These are phyloP conservation scores for Smithornis capensis DNA, from an alignment of 2,113 vertebrate genomes.

Conservation along the genomic window DNA sequence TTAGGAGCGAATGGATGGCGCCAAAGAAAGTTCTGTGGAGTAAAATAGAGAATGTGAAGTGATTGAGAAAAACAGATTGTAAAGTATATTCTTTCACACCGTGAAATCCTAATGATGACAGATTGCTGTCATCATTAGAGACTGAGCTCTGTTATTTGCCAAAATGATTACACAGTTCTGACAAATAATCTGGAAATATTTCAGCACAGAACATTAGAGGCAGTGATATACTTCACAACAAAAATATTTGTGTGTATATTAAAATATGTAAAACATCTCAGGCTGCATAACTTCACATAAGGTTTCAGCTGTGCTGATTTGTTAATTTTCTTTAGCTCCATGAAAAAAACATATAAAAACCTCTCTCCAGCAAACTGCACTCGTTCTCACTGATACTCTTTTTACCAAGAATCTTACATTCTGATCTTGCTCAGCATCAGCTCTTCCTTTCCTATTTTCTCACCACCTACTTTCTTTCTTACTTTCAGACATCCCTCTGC, in stretches of 20 bases:
- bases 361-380: not conserved
- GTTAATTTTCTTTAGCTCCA: not conserved
- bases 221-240: not conserved
- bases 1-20: not conserved
- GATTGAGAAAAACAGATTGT: constrained; percentile 34
- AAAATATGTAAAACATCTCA: not conserved
- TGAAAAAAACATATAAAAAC: not conserved
- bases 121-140: constrained; percentile 56
- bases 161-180: constrained; percentile 40
- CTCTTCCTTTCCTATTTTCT: constrained; percentile 18
- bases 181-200: constrained; percentile 33
- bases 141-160: constrained; percentile 37
- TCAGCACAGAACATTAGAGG: constrained; percentile 12
- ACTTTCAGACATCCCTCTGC: not conserved
- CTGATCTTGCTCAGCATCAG: not conserved
- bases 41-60: not conserved
- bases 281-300: not conserved
- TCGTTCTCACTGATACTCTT: not conserved
- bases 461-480: constrained; percentile 1
- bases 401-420: not conserved
- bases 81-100: constrained; percentile 25
- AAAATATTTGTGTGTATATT: constrained; percentile 32
- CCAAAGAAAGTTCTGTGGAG: not conserved
- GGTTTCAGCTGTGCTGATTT: not conserved
- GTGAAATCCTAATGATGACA: constrained; percentile 46